These are phyloP conservation scores for Platycnemis pennipes DNA, from an alignment of 2,888 invertebrate species.

Conservation along the genomic window DNA sequence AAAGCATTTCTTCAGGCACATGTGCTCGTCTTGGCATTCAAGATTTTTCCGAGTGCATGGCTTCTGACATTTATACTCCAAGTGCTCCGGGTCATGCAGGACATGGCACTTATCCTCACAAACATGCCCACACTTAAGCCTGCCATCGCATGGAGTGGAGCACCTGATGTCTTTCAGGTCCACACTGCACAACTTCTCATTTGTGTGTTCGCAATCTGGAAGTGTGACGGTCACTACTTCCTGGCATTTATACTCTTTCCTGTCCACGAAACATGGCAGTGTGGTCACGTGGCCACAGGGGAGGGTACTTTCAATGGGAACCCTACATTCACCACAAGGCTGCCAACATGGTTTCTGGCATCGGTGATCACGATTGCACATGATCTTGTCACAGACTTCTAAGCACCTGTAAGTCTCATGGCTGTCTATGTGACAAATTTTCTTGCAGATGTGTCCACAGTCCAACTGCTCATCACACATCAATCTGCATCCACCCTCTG, in stretches of 20 bases:
- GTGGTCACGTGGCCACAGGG: conserved; percentile 80
- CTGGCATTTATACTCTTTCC: not conserved
- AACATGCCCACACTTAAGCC: conserved; percentile 78
- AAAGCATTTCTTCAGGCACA: conserved; percentile 74
- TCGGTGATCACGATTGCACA: conserved; percentile 71
- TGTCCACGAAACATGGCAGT: conserved; percentile 80
- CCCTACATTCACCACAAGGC: conserved; percentile 31
- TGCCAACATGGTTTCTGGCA: conserved; percentile 68
- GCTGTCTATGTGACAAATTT: conserved; percentile 82
- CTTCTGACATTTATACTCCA: conserved; percentile 70
- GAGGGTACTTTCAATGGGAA: conserved; percentile 53
- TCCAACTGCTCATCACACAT: conserved; percentile 80
- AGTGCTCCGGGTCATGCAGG: conserved; percentile 76
- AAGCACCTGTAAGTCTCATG: conserved; percentile 81
- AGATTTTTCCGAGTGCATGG: conserved; percentile 71
- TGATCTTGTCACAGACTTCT: conserved; percentile 80
- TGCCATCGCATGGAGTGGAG: conserved; percentile 74
- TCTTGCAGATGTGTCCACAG: conserved; percentile 85
- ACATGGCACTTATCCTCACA: conserved; percentile 77
- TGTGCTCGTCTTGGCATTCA: conserved; percentile 75
- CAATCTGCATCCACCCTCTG: conserved; percentile 83
- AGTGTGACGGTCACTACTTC: not conserved
- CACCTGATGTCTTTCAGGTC: conserved; percentile 69
- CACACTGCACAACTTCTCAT: conserved; percentile 71
- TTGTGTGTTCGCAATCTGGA: conserved; percentile 28